Percentiles rank a stretch among this genome's conserved stretches.
Evolutionary conservation across 2,113 vertebrate species (phyloP).

Genomic region (Anhinga rufa): DNA sequence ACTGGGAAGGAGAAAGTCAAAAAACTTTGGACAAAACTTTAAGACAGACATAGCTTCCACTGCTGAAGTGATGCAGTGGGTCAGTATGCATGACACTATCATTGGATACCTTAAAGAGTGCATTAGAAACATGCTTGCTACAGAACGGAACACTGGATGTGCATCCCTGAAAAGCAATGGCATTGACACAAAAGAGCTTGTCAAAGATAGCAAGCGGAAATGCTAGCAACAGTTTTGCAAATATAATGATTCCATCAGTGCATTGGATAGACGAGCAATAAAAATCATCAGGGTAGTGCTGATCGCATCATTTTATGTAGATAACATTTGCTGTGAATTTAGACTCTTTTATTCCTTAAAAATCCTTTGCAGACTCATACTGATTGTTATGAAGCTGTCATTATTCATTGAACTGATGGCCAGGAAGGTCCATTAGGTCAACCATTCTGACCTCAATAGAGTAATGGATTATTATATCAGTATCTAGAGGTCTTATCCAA

Average conservation of each 20-base stretch:
- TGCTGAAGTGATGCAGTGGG: background rate
- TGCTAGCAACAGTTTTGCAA: background rate
- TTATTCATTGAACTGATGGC: background rate
- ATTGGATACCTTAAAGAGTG: background rate
- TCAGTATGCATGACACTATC: background rate
- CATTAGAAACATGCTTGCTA: background rate
- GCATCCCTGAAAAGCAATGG: background rate
- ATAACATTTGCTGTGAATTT: background rate
- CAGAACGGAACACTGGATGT: background rate
- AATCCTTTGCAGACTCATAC: background rate
- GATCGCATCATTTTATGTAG: background rate
- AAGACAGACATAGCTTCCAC: background rate
- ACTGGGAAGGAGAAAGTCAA: background rate
- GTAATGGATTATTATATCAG: background rate
- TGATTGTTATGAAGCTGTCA: background rate
- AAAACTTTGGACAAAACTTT: constrained; percentile 6
- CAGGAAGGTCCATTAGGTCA: background rate
- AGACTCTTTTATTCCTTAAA: background rate
- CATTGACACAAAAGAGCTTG: constrained; percentile 9
- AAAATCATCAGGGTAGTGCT: background rate
- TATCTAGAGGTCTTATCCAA: background rate
- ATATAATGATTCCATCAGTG: background rate
- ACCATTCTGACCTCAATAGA: background rate
- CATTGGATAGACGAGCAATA: background rate
- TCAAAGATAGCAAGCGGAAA: constrained; percentile 20